Conservation (phyloP, 1,140 invertebrate genomes). For the Atta texana region DNA sequence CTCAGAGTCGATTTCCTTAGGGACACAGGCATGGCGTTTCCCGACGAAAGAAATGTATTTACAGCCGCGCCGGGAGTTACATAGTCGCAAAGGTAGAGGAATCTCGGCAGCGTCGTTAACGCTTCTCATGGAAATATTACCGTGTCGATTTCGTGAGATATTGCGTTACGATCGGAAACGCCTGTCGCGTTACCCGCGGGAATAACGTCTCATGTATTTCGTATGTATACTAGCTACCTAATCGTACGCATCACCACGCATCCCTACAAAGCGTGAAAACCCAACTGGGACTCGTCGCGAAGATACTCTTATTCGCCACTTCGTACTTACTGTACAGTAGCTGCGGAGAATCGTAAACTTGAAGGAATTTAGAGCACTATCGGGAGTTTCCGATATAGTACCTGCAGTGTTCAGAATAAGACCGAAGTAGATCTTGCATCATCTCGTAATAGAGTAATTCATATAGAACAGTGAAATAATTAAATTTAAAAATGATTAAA, state of each 20-base stretch:
- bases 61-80: constrained; percentile 62
- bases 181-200: constrained; percentile 62
- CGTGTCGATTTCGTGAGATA: constrained; percentile 68
- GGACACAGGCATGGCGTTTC: constrained; percentile 66
- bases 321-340: neutral
- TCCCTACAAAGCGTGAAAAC: constrained; percentile 47
- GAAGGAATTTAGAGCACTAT: constrained; percentile 25
- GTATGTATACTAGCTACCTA: constrained; percentile 41
- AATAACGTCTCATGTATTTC: constrained; percentile 47
- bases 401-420: neutral
- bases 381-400: constrained; percentile 6
- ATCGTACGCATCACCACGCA: constrained; percentile 62
- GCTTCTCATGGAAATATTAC: constrained; percentile 71
- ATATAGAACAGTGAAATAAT: neutral
- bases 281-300: constrained; percentile 52
- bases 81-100: constrained; percentile 42
- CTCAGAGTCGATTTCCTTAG: constrained; percentile 74
- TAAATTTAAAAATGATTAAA: neutral
- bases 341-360: constrained; percentile 46
- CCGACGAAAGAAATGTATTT: constrained; percentile 74
- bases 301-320: constrained; percentile 20
- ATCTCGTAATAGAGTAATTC: neutral
- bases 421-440: neutral
- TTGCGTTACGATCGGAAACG: constrained; percentile 57
- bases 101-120: constrained; percentile 72